Conservation (phyloP, 2,113 vertebrate genomes). For the Poicephalus meyeri region DNA sequence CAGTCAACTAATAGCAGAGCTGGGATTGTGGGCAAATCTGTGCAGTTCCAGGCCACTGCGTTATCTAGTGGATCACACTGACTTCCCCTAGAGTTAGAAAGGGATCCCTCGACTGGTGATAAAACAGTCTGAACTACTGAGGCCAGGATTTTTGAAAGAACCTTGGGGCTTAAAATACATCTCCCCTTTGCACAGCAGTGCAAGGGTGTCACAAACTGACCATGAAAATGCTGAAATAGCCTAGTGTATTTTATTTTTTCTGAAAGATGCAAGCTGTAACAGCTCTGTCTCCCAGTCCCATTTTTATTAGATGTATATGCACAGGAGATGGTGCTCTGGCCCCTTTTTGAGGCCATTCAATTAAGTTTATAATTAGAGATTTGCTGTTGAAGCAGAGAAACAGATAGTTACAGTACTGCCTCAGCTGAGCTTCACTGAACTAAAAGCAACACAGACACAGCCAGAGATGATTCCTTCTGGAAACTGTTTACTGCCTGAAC, state of each 20-base stretch:
- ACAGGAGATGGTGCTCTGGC: background rate
- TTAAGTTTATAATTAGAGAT: slow-evolving; percentile 52
- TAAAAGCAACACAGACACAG: background rate
- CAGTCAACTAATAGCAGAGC: slow-evolving; percentile 10
- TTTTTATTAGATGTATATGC: slow-evolving; percentile 27
- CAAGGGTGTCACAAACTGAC: background rate
- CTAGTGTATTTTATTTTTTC: background rate
- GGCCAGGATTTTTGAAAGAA: background rate
- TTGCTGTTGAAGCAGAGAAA: slow-evolving; percentile 42
- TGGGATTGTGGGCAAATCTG: slow-evolving; percentile 11
- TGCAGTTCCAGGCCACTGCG: background rate
- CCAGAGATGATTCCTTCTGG: background rate
- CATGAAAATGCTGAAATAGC: background rate
- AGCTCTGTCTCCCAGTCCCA: background rate
- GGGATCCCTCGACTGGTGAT: background rate
- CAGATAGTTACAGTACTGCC: background rate
- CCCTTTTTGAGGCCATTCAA: slow-evolving; percentile 35
- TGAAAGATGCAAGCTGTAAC: background rate
- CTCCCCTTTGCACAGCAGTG: background rate
- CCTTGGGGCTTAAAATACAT: background rate
- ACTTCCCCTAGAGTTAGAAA: background rate
- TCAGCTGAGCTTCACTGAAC: background rate
- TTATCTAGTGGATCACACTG: background rate
- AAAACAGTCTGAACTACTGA: background rate
- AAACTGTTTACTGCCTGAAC: background rate